Evolutionary conservation across 2,888 invertebrate species (phyloP), one percentile per base, ranked within the genome.

Genomic region (Oasisia sp.): DNA sequence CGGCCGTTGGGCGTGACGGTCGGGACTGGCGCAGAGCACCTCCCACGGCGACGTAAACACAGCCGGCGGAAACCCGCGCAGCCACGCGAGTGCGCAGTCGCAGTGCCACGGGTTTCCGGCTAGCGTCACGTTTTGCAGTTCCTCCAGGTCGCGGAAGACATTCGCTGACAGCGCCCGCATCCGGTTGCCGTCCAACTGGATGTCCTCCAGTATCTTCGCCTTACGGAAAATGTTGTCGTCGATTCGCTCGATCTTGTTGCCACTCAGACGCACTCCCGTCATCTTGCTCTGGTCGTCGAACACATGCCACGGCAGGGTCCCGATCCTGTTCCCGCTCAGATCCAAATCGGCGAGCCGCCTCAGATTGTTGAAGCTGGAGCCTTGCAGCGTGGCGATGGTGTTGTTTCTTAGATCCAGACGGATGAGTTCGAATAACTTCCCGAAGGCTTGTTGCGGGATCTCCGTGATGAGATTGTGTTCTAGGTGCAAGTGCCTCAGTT

Each of bases 41-140:
- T 74, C 74, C 74, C 74, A 74, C 27, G 74, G 74, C n/a, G 74
- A 14, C 74, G 74, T 74, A 27, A 74, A 74, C 27, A 74, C 74
- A 5, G 74, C 74, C 19, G 74, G 74, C 74, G 5, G 74, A n/a
- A 74, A 74, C 74, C 74, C 74, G 27, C 74, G 74, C 74, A 74
- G 27, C 74, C 74, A 74, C 19, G 74, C 74, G 4, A 74, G 74
- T 74, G 74, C 74, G 74, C 74, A 74, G 74, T 74, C 74, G 27
- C 74, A 74, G 7, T n/a, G 74, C 74, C 74, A 74, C 74, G 74
- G 74, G 74, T 74, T 74, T 74, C 74, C 74, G 74, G 74, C 74
- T 27, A 74, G 74, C 14, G 74, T 74, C 74, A 74, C 74, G 74
- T 74, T 74, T 27, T 1, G 74, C 74, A 74, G 27, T 7, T 27